Evolutionary conservation across 1,140 invertebrate species (phyloP).

Genomic region (Leptinotarsa undecemlineata): DNA sequence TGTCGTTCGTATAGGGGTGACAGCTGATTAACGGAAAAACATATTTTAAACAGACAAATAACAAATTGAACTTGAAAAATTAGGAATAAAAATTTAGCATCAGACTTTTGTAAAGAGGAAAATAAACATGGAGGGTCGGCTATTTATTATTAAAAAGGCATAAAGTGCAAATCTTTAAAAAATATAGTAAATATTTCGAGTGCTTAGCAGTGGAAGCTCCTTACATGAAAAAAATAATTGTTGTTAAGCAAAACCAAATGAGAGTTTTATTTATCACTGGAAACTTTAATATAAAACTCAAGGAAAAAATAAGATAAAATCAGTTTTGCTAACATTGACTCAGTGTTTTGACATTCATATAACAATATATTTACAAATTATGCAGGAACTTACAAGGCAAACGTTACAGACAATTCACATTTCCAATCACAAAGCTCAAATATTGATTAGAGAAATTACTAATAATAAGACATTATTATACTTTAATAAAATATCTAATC

Average conservation of each 20-base stretch:
- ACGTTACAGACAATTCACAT: neutral
- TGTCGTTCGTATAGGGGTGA: too few relatives aligned
- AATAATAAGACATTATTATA: neutral
- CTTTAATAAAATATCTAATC: neutral
- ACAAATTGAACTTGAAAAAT: conserved; percentile 10
- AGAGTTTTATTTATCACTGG: neutral
- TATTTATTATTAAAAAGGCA: neutral
- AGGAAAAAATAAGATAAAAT: conserved; percentile 6
- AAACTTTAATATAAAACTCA: conserved; percentile 10
- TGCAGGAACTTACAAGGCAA: neutral
- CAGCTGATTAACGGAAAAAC: too few relatives aligned
- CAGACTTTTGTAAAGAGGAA: conserved; percentile 4
- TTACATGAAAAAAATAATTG: neutral
- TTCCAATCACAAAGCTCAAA: conserved; percentile 10
- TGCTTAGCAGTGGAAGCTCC: neutral
- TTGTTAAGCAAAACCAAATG: neutral
- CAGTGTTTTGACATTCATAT: conserved; percentile 1
- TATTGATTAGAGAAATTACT: neutral
- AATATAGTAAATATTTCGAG: conserved; percentile 6
- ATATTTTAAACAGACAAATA: neutral
- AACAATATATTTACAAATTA: conserved; percentile 1
- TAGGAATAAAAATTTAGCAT: conserved; percentile 1
- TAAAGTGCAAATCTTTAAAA: conserved; percentile 8
- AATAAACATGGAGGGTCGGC: conserved; percentile 3
- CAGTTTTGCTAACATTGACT: neutral